Conservation (phyloP, 2,888 invertebrate species). For the Steromphala cineraria region DNA sequence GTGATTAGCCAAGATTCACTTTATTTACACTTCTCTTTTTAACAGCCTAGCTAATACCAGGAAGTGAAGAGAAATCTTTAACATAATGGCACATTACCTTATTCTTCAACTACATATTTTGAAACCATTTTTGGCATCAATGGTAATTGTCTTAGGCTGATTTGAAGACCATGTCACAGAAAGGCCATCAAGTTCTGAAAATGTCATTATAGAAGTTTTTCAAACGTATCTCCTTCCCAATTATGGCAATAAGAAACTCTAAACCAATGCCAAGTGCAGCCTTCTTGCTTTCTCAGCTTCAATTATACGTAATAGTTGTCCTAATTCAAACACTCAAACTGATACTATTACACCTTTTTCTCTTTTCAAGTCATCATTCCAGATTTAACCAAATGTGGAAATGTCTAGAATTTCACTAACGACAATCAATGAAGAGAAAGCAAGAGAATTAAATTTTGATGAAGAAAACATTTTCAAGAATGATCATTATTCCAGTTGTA, state of each 20-base stretch:
- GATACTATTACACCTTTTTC: no score
- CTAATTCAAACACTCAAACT: no score
- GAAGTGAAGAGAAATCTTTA: background rate
- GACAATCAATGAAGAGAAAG: no score
- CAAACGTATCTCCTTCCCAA: background rate
- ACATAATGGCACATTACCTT: background rate
- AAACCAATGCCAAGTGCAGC: background rate
- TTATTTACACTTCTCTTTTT: background rate
- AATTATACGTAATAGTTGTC: no score
- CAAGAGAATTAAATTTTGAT: no score
- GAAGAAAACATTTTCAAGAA: no score
- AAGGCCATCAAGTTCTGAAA: background rate
- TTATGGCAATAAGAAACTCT: background rate
- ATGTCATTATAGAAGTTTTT: background rate
- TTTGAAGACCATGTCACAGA: background rate
- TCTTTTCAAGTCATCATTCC: no score
- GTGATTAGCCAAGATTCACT: background rate
- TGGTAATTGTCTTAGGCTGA: background rate
- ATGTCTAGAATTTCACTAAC: no score
- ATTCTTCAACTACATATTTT: background rate
- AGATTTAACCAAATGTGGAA: no score
- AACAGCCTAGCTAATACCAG: background rate
- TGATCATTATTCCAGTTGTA: no score
- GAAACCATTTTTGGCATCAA: background rate
- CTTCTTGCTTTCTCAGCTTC: no score